Evolutionary conservation across 2,888 invertebrate genomes (phyloP), one percentile per base, ranked within the genome.

Genomic region (Lottia gigantea): DNA sequence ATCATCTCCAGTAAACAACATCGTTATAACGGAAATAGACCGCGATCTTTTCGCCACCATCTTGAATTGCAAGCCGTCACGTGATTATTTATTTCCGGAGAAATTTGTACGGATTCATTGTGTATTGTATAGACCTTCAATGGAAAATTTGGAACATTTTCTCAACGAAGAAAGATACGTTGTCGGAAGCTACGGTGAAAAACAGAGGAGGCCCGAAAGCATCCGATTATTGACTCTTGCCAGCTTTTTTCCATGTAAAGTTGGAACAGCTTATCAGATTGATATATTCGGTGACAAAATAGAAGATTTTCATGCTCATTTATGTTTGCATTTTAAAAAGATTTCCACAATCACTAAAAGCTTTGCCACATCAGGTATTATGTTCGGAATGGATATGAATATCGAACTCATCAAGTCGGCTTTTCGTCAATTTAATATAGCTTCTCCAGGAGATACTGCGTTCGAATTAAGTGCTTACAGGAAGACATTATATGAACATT

Each of bases 31-130:
- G 11, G 40, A 40, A 40, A 19, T 55, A 12, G 23, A 19, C 23
- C 14, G 2, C 4, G 14, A 23, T 23, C 23, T 55, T 15, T 14
- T 55, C 12, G 23, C 2, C 11, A 23, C 19, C 23, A 19, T 55
- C 19, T 55, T n/a, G 55, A 55, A 55, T 23, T 23, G 23, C 1
- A 19, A 23, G 23, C 4, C 23, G 14, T 23, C 55, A 55, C 55
- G 55, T 23, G 55, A 55, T 55, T 55, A 55, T 55, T 14, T 55
- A 23, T 55, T 55, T 23, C 55, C 55, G 19, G 55, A 55, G 11
- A 11, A 1, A 19, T 11, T 55, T 23, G 55, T 55, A 2, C 19
- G 55, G 14, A 55, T 55, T 55, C 55, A 55, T 23, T 12, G 55
- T 55, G 55, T 55, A 14, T 23, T 23, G 23, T 55, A 23, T 23